Evolutionary conservation across 1,140 invertebrate species (phyloP).

Genomic region (Nomia melanderi): DNA sequence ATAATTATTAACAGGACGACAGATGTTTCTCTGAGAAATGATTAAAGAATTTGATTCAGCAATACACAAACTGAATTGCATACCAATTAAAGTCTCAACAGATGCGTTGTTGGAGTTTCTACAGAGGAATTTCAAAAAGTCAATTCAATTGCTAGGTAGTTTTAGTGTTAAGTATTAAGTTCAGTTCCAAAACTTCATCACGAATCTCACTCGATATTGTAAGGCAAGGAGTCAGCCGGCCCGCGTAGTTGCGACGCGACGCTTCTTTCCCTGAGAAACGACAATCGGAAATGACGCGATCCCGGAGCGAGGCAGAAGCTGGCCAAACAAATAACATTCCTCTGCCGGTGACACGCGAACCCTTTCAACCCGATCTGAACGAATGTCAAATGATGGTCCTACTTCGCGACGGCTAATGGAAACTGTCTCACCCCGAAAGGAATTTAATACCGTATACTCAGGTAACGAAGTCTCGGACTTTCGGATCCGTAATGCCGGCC

Average conservation of each 20-base stretch:
- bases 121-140: too few relatives aligned
- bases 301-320: conserved; percentile 39
- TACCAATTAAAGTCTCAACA: too few relatives aligned
- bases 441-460: conserved; percentile 22
- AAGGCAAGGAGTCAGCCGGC: too few relatives aligned
- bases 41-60: too few relatives aligned
- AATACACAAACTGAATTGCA: too few relatives aligned
- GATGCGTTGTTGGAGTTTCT: too few relatives aligned
- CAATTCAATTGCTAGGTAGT: too few relatives aligned
- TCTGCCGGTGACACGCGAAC: neutral
- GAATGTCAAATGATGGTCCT: conserved; percentile 28
- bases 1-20: too few relatives aligned
- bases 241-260: conserved; percentile 24
- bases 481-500: neutral
- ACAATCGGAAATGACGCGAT: conserved; percentile 71
- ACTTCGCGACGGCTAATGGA: conserved; percentile 9
- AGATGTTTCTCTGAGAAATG: too few relatives aligned
- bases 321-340: conserved; percentile 53
- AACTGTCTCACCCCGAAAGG: conserved; percentile 19
- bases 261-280: conserved; percentile 66
- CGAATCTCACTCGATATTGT: too few relatives aligned
- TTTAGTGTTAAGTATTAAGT: too few relatives aligned
- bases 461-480: conserved; percentile 5
- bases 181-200: too few relatives aligned
- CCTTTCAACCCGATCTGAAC: neutral